A percentile compares a stretch with the other conserved stretches of the same genome.
Conservation (phyloP, 2,888 invertebrate genomes). For the Euplagia quadripunctaria region DNA sequence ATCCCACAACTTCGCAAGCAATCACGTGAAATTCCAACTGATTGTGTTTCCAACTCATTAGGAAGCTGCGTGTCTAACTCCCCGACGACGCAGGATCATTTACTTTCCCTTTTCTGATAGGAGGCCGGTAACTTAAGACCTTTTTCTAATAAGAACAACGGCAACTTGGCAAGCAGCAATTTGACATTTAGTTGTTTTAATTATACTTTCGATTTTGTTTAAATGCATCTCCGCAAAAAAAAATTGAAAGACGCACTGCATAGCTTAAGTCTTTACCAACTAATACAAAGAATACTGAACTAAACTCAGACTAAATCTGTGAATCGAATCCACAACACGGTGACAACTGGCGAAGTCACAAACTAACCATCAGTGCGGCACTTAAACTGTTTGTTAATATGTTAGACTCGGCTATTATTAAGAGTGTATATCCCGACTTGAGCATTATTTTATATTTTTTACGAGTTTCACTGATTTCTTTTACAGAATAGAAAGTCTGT, state of each 20-base stretch:
- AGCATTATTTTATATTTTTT: too few relatives aligned
- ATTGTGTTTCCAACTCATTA: conserved; percentile 66
- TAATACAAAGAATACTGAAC: too few relatives aligned
- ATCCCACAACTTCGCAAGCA: conserved; percentile 49
- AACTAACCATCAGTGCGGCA: too few relatives aligned
- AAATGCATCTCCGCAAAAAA: background rate
- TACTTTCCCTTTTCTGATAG: conserved; percentile 17
- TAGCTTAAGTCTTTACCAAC: background rate
- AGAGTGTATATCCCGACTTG: too few relatives aligned
- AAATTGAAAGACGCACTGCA: too few relatives aligned
- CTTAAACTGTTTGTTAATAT: too few relatives aligned
- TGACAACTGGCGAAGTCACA: too few relatives aligned
- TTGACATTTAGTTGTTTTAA: conserved; percentile 17
- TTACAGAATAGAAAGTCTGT: too few relatives aligned
- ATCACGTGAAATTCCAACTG: conserved; percentile 54
- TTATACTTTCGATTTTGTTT: background rate
- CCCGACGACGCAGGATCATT: conserved; percentile 17
- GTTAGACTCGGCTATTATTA: too few relatives aligned
- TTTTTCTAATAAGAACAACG: conserved; percentile 17
- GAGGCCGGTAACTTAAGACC: conserved; percentile 16
- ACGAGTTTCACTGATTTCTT: too few relatives aligned
- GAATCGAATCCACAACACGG: background rate
- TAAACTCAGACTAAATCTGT: background rate
- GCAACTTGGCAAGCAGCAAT: conserved; percentile 9
- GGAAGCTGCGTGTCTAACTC: conserved; percentile 29